Base-by-base conservation (phyloP, 2,113 vertebrate genomes). In the Plotosus lineatus region DNA sequence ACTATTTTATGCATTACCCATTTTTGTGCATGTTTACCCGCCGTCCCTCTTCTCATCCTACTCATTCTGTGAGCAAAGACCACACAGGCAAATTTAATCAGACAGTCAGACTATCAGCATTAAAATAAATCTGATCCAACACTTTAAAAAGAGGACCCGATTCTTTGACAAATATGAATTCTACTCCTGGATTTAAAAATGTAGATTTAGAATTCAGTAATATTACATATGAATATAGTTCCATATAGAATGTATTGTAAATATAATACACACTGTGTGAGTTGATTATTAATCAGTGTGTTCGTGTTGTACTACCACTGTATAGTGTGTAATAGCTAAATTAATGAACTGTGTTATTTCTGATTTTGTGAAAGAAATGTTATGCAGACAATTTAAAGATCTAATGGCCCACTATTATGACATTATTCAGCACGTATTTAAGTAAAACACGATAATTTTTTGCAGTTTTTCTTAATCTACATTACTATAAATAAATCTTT, bases 1-100 rank as follows among this genome's bases (percentile, higher is more conserved):
- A 75, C 50, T 85, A 68, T 81, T 85, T 81, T 50, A 73, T 73
- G 69, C 48, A 73, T 33, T 33, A 36, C 46, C 46, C 28, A 73
- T 73, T 51, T 73, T 36, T 33, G 71, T 71, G 65, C 38, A 81
- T 73, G 73, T 56, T 71, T 48, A 78, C 85, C 82, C 53, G 19
- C 26, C n/a, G 55, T 26, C 28, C 42, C 15, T 23, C n/a, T 42
- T 12, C 76, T 55, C 60, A n/a, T 31, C 68, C 69, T 55, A 46
- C 40, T 68, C 58, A 66, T 75, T 74, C 48, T 46, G n/a, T 83
- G 74, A 58, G 73, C 66, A 21, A 31, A 33, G 17, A 40, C 28
- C 28, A 44, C 56, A 80, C 53, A 72, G 40, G 60, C 66, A 73
- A 50, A 46, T 75, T 79, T 75, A 80, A 75, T 79, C 76, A 31